phyloP scores from a whole-genome alignment of 2,888 invertebrate species.

The Leptinotarsa haldemani region DNA sequence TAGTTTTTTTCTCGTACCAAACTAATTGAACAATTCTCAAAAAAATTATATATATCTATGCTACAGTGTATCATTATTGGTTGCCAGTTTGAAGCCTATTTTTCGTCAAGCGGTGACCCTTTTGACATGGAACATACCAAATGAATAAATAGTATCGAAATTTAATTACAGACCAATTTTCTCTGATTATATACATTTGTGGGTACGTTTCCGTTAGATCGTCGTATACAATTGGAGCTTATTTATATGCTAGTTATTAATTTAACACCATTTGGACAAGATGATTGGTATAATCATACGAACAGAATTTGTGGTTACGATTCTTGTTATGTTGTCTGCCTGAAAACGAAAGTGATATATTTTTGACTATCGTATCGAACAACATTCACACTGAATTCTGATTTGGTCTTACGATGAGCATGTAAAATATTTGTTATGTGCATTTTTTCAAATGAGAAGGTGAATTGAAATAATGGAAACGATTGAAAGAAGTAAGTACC shows the following conservation, averaged over 20 bases:
- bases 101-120: conserved; percentile 27
- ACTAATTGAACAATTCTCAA: too few relatives aligned
- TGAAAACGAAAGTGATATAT: conserved; percentile 29
- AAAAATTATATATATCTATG: too few relatives aligned
- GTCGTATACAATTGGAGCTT: conserved; percentile 35
- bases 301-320: conserved; percentile 28
- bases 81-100: not conserved
- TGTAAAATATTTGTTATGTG: too few relatives aligned
- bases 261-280: conserved; percentile 39
- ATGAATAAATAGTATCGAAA: conserved; percentile 36
- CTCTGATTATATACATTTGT: conserved; percentile 44
- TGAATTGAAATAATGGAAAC: too few relatives aligned
- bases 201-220: conserved; percentile 33
- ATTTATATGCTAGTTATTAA: conserved; percentile 40
- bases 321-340: conserved; percentile 25
- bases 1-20: too few relatives aligned
- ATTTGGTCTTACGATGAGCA: too few relatives aligned
- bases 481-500: too few relatives aligned
- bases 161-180: conserved; percentile 41
- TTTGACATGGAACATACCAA: conserved; percentile 34
- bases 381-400: not conserved
- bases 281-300: conserved; percentile 40
- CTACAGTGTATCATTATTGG: not conserved
- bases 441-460: too few relatives aligned
- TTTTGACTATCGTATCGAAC: conserved; percentile 8